A percentile compares a stretch with the other conserved stretches of the same genome.
phyloP scores from a whole-genome alignment of 2,888 invertebrate genomes.

The Cremastinae sp. region DNA sequence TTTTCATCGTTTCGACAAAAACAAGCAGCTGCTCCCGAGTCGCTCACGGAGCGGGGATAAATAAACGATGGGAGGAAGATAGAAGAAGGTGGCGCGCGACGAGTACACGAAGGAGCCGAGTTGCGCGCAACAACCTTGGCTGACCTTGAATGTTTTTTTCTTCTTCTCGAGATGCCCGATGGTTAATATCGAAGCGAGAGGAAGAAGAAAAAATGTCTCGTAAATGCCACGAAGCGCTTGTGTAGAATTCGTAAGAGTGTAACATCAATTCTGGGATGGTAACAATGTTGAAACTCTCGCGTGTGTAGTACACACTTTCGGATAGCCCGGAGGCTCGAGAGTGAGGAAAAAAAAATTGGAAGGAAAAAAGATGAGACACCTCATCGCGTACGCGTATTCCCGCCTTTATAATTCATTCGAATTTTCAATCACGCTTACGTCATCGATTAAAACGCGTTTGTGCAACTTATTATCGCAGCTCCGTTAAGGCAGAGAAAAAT shows the following conservation, averaged over 20 bases:
- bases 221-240: slow-evolving; percentile 49
- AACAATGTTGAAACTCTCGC: slow-evolving; percentile 15
- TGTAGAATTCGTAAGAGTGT: slow-evolving; percentile 38
- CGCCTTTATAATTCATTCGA: slow-evolving; percentile 19
- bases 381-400: slow-evolving; percentile 3
- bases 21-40: too few species aligned
- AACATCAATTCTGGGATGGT: slow-evolving; percentile 25
- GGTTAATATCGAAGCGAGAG: slow-evolving; percentile 45
- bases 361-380: not conserved
- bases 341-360: too few species aligned
- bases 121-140: slow-evolving; percentile 50
- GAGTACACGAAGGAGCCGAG: slow-evolving; percentile 6
- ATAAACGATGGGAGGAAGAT: slow-evolving; percentile 3
- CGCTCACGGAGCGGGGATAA: not conserved
- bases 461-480: slow-evolving; percentile 25
- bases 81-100: slow-evolving; percentile 6
- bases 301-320: slow-evolving; percentile 7
- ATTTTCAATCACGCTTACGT: slow-evolving; percentile 43
- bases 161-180: slow-evolving; percentile 32
- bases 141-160: slow-evolving; percentile 53
- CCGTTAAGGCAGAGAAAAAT: not conserved
- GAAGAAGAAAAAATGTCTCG: slow-evolving; percentile 3
- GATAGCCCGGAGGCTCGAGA: not conserved
- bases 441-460: slow-evolving; percentile 45
- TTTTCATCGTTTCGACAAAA: too few species aligned